These are phyloP conservation scores for Istiophorus platypterus DNA, from an alignment of 2,113 vertebrate species.

Conservation along the genomic window DNA sequence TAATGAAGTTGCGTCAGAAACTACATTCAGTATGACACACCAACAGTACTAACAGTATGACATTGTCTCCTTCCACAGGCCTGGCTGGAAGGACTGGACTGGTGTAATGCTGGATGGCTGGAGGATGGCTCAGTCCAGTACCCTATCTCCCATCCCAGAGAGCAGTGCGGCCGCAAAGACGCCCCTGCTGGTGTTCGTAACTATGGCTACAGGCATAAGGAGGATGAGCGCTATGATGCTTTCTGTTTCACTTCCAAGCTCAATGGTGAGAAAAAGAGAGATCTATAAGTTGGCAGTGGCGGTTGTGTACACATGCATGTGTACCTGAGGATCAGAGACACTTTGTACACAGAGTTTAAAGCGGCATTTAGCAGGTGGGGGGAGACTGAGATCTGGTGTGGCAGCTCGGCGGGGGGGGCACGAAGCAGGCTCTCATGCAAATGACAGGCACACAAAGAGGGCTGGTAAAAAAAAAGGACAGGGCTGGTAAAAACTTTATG, in stretches of 20 bases:
- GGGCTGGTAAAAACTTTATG: no score
- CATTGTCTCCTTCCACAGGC: slow-evolving; percentile 76
- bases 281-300: background rate
- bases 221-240: slow-evolving; percentile 91
- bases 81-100: slow-evolving; percentile 93
- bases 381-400: no score
- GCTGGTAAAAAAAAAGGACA: no score
- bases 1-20: slow-evolving; percentile 41
- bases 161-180: slow-evolving; percentile 89
- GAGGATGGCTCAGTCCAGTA: slow-evolving; percentile 95
- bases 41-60: no score
- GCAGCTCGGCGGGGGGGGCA: no score
- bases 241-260: slow-evolving; percentile 98
- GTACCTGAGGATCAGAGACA: slow-evolving; percentile 19
- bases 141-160: slow-evolving; percentile 91
- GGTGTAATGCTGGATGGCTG: slow-evolving; percentile 98
- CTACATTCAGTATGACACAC: slow-evolving; percentile 9
- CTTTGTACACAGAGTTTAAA: background rate
- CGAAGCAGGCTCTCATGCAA: no score
- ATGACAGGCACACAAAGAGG: no score
- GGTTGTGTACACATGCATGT: background rate
- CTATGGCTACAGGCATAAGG: slow-evolving; percentile 95
- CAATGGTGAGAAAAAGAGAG: slow-evolving; percentile 85
- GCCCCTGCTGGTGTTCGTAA: slow-evolving; percentile 89
- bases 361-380: no score